Evolutionary conservation across 2,888 invertebrate species (phyloP), one percentile per base, ranked within the genome.

Genomic region (Emmelina monodactyla): DNA sequence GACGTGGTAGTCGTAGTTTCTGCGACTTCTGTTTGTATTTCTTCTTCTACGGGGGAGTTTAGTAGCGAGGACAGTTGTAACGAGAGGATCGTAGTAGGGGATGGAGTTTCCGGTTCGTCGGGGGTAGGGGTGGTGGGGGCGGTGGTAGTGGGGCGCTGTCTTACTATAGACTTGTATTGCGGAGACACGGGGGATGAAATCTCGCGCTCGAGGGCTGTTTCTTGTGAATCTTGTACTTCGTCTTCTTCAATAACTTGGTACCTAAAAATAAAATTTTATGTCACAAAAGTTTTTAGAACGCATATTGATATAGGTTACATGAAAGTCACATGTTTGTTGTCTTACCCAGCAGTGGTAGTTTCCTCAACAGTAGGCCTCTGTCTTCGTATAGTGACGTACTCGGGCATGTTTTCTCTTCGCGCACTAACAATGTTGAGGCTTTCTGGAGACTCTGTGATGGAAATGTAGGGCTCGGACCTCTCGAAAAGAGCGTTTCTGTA

Each of bases 371-470:
- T 72, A 1, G 82, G 83, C 43, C 84, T 72, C 38, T 79, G 82
- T 48, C 88, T 71, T 49, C 83, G 79, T 28, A 89, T 87, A 2
- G 87, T 88, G 2, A 87, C 85, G 50, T 89, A 89, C 53, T 87
- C 85, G 2, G 86, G 86, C 22, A 61, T 49, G 37, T 62, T 68
- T 32, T 76, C 76, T 25, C 67, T 58, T 13, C 72, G 53, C 0
- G 65, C 51, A 28, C 50, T 65, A 4, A 53, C 39, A 9, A 70
- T 55, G 34, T 75, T 68, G 30, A 71, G 35, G 0, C 61, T 42
- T 38, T 60, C 63, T 0, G 58, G 47, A 4, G 58, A 46, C 9
- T 71, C 71, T 2, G 65, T 58, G 2, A 67, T 61, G 0, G 72
- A 44, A 0, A 66, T 55, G 31, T 57, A 55, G 0, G 72, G 50